Conservation (phyloP, 2,113 vertebrate species). For the Sylvia atricapilla region DNA sequence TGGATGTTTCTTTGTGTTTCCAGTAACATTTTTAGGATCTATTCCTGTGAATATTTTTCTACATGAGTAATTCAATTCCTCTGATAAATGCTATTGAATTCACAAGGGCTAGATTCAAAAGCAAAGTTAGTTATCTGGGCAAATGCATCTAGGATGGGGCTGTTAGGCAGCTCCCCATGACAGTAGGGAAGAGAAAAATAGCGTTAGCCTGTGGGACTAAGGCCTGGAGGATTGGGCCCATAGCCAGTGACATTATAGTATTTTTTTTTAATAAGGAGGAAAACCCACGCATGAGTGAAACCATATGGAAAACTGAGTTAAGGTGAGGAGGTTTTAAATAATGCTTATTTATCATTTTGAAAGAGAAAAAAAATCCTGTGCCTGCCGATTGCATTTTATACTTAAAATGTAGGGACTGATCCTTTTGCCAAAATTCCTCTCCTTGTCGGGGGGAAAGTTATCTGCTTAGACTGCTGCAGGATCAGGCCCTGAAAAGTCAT, state of each 20-base stretch:
- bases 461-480: not conserved
- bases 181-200: conserved; percentile 53
- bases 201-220: conserved; percentile 8
- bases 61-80: conserved; percentile 4
- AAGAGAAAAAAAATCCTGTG: conserved; percentile 25
- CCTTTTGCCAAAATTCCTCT: conserved; percentile 44
- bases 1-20: not conserved
- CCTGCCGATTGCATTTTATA: conserved; percentile 49
- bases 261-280: conserved; percentile 60
- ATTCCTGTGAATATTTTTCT: conserved; percentile 26
- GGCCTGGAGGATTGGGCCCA: conserved; percentile 54
- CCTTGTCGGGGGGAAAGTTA: not conserved
- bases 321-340: conserved; percentile 67
- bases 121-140: conserved; percentile 8
- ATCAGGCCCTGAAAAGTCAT: conserved; percentile 43
- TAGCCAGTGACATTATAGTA: conserved; percentile 49
- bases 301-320: conserved; percentile 63
- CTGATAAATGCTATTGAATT: conserved; percentile 38
- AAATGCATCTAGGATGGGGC: not conserved
- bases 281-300: conserved; percentile 64
- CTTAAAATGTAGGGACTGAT: conserved; percentile 7
- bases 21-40: not conserved
- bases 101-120: conserved; percentile 13
- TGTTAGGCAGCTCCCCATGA: conserved; percentile 38
- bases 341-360: conserved; percentile 62